Conservation (phyloP, 2,113 vertebrate genomes). For the Mesembrinibis cayennensis region DNA sequence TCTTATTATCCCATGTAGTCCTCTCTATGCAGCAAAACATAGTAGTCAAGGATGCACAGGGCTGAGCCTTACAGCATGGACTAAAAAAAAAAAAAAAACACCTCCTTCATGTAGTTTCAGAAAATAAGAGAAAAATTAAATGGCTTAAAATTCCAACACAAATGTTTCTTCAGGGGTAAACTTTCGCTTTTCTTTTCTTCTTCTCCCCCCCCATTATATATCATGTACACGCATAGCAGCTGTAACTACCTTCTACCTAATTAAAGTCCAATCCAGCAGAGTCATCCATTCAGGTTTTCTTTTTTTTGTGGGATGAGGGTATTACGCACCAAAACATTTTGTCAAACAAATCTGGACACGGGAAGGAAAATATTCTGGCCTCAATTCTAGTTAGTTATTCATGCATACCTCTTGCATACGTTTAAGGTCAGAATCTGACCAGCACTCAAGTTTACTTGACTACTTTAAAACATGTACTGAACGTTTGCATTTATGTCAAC, state of each 20-base stretch:
- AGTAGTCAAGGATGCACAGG: background rate
- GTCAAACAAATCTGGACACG: background rate
- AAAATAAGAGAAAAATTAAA: background rate
- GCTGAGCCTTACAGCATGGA: background rate
- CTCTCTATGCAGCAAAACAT: background rate
- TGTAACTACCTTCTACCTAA: background rate
- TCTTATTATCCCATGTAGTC: background rate
- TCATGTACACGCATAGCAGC: fast-evolving
- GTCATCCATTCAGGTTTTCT: background rate
- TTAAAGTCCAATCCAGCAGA: background rate
- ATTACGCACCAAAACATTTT: background rate
- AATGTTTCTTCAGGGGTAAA: background rate
- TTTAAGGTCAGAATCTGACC: background rate
- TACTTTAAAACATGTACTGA: background rate
- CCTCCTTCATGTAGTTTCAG: background rate
- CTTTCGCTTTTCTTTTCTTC: background rate
- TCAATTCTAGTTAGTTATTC: background rate
- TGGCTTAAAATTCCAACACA: background rate
- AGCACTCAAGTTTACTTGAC: background rate
- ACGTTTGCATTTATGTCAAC: background rate
- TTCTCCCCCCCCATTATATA: background rate
- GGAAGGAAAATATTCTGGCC: background rate
- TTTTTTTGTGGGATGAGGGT: background rate
- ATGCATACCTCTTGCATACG: background rate
- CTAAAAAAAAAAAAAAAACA: background rate